Evolutionary conservation across 2,113 vertebrate genomes (phyloP).

Genomic region (Dendropsophus ebraccatus): DNA sequence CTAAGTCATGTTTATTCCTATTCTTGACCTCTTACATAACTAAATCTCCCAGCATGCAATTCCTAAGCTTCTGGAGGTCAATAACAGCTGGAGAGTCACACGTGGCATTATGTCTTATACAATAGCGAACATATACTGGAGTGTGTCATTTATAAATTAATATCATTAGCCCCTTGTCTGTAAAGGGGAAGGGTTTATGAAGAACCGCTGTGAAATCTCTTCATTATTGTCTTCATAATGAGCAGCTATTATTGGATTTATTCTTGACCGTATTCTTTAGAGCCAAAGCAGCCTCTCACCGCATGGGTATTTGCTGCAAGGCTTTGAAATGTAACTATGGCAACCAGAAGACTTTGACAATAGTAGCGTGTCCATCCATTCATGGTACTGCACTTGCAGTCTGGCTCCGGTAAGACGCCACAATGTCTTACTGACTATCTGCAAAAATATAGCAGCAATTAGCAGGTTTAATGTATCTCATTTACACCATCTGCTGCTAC

Average conservation of each 20-base stretch:
- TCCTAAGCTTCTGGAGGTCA: background rate
- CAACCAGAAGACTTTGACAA: slow-evolving; percentile 46
- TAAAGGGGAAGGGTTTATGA: background rate
- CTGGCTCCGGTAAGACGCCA: slow-evolving; percentile 7
- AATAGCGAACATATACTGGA: background rate
- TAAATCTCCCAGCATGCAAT: background rate
- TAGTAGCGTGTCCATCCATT: slow-evolving; percentile 43
- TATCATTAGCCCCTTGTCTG: slow-evolving; percentile 2
- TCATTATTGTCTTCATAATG: slow-evolving; percentile 30
- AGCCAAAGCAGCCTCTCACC: slow-evolving; percentile 8
- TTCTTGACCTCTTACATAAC: background rate
- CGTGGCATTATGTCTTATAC: background rate
- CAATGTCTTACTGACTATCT: background rate
- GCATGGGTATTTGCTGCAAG: slow-evolving; percentile 42
- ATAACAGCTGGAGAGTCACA: background rate
- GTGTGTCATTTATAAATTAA: slow-evolving; percentile 16
- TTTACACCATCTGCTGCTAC: background rate
- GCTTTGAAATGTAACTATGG: slow-evolving; percentile 53
- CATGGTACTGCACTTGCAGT: background rate
- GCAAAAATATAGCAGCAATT: background rate
- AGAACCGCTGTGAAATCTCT: slow-evolving; percentile 22
- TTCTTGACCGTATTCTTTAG: slow-evolving; percentile 33
- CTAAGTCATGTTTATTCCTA: background rate
- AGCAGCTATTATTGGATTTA: slow-evolving; percentile 49
- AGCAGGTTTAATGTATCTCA: background rate